Evolutionary conservation across 2,113 vertebrate genomes (phyloP), one percentile per base, ranked within the genome.

Genomic region (Prinia subflava): DNA sequence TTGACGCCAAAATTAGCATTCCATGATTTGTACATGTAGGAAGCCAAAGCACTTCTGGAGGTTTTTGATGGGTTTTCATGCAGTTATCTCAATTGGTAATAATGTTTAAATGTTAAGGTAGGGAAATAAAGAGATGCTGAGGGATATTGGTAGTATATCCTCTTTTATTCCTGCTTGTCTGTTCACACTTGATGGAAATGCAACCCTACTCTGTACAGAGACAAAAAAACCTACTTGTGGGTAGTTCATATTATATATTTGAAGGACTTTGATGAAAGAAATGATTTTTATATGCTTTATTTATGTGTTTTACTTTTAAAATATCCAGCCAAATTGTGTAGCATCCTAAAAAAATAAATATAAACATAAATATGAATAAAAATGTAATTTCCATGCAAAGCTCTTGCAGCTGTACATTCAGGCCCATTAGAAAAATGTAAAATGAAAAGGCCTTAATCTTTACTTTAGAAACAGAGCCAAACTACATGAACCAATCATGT

Each of bases 1-100:
- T 87, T 97, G 97, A 96, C 65, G 94, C 64, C 23, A 35, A 95
- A 97, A 97, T 98, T 92, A 97, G 92, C 82, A 95, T 84, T 97
- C 91, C 1, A 2, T 83, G 95, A 96, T 97, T 92, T 97, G 95
- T 93, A 97, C 81, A 94, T 44, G 90, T 88, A 97, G 94, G 94
- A 98, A 97, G 87, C 89, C 90, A 57, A 76, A 94, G 64, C 78
- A 96, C 96, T 96, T 97, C 89, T 92, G 95, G 90, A 89, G 81
- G 78, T 75, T 95, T 97, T 39, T 96, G 94, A 93, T 90, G 95
- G 85, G 31, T 95, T 96, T 94, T 96, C 84, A 87, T 24, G 27
- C 82, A 95, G 76, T 63, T 90, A 92, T 49, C 82, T 96, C 96
- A 96, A 96, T 75, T 95, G 74, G 70, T 67, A 96, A 42, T 89